Evolutionary conservation across 2,888 invertebrate genomes (phyloP), one percentile per base, ranked within the genome.

Genomic region (Sceliomorpha sp.): DNA sequence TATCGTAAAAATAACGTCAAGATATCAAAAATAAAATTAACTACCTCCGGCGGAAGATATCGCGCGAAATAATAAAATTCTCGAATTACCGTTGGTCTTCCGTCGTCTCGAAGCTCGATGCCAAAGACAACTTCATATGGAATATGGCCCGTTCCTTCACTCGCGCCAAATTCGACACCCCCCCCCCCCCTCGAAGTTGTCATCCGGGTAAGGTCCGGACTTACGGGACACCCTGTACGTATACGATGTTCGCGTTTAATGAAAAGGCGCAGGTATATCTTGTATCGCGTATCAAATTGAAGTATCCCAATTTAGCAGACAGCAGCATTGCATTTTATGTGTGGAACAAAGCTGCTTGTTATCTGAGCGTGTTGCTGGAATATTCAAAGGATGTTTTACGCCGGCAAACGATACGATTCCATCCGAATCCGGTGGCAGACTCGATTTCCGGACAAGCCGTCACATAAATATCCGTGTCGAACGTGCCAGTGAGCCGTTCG

Each of bases 391-490:
- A 59, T 66, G 66, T 62, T 66, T 63, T 48, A 66, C 55, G 44
- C 47, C 24, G 50, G 51, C 40, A 39, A 60, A 50, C 32, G 60
- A 73, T 60, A 71, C 66, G 72, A 70, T 70, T 69, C 59, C 70
- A 67, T 66, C 69, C 48, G 69, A 60, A 60, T 60, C 68, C 50
- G 51, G 59, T 40, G 62, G 56, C 62, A 44, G 29, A 62, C 63
- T 56, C 70, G 70, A 73, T 71, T 75, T 73, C 67, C 72, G 60
- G 69, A 66, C 72, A 42, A 55, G 32, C 64, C 44, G 62, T 75
- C 66, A 70, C 75, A 75, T 75, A 69, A 75, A 73, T 73, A 75
- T 73, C 66, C 64, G 47, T 55, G 66, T 70, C 63, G 63, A 73
- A 62, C 48, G 64, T 53, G 36, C 48, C 34, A 48, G 50, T 29